Evolutionary conservation across 2,888 invertebrate genomes (phyloP).

Genomic region (Desoria tigrina): DNA sequence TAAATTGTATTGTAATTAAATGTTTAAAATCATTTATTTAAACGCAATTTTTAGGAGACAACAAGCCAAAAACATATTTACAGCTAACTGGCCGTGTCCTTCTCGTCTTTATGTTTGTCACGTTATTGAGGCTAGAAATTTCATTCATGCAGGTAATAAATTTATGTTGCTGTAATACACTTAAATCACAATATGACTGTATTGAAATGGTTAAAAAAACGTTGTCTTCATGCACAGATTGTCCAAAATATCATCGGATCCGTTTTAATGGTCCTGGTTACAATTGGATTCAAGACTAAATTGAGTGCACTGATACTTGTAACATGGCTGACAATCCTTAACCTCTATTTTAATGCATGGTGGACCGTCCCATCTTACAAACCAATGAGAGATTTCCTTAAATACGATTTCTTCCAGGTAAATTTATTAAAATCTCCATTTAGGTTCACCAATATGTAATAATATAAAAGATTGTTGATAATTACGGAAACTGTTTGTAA

Average conservation of each 20-base stretch:
- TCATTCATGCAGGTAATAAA: slow-evolving; percentile 77
- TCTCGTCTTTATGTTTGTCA: slow-evolving; percentile 98
- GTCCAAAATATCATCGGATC: slow-evolving; percentile 90
- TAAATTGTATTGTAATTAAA: neutral
- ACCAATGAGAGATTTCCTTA: slow-evolving; percentile 96
- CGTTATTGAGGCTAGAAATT: slow-evolving; percentile 88
- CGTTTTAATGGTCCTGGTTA: slow-evolving; percentile 91
- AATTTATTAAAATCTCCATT: too few species aligned
- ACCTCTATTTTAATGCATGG: slow-evolving; percentile 98
- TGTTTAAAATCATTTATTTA: too few species aligned
- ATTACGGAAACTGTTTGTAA: neutral
- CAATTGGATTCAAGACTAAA: slow-evolving; percentile 98
- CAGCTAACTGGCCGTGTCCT: slow-evolving; percentile 93
- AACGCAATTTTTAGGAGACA: slow-evolving; percentile 73
- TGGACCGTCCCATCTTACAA: slow-evolving; percentile 94
- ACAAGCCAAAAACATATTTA: slow-evolving; percentile 93
- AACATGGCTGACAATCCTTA: slow-evolving; percentile 80
- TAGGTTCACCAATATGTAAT: neutral
- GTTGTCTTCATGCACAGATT: slow-evolving; percentile 64
- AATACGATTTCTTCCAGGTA: slow-evolving; percentile 99
- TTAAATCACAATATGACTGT: too few species aligned
- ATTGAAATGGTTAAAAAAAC: neutral
- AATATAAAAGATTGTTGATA: neutral
- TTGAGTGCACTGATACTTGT: slow-evolving; percentile 93
- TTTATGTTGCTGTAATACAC: too few species aligned